Conservation (phyloP, 2,797 vertebrate genomes). For the Hoplostethus atlanticus region DNA sequence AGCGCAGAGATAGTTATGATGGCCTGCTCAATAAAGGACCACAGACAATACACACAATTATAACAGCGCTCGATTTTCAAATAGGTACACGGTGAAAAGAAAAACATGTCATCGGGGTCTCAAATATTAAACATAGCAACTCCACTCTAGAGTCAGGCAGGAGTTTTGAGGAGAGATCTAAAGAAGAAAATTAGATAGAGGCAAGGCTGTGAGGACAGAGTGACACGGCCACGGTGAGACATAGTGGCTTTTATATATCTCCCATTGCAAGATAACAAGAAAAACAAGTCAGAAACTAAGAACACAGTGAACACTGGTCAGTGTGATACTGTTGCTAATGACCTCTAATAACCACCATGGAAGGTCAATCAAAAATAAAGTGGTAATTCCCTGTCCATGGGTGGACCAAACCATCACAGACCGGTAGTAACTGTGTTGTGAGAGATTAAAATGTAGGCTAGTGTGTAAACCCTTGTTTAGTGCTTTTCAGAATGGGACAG, state of each 20-base stretch:
- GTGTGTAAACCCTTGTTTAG: no score
- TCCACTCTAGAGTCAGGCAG: constrained; percentile 31
- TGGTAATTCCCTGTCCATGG: constrained; percentile 7
- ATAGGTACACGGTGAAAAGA: constrained; percentile 37
- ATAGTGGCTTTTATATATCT: constrained; percentile 80
- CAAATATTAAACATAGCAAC: constrained; percentile 38
- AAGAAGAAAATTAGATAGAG: constrained; percentile 69
- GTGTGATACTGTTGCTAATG: constrained; percentile 76
- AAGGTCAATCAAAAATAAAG: constrained; percentile 50
- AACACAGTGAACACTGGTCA: constrained; percentile 74
- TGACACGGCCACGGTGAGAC: constrained; percentile 82
- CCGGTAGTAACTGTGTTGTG: not conserved
- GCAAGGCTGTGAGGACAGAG: constrained; percentile 81
- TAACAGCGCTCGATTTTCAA: constrained; percentile 38
- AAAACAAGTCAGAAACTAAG: constrained; percentile 69
- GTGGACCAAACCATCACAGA: not conserved
- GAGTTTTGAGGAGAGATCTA: constrained; percentile 28
- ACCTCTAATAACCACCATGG: constrained; percentile 58
- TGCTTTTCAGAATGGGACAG: no score
- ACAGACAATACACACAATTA: constrained; percentile 41
- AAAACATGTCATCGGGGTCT: constrained; percentile 23
- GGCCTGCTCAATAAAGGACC: constrained; percentile 84
- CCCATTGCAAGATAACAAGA: constrained; percentile 75
- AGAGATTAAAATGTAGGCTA: not conserved
- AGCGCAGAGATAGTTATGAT: constrained; percentile 97